Evolutionary conservation across 1,140 invertebrate species (phyloP).

Genomic region (Batillaria attramentaria): DNA sequence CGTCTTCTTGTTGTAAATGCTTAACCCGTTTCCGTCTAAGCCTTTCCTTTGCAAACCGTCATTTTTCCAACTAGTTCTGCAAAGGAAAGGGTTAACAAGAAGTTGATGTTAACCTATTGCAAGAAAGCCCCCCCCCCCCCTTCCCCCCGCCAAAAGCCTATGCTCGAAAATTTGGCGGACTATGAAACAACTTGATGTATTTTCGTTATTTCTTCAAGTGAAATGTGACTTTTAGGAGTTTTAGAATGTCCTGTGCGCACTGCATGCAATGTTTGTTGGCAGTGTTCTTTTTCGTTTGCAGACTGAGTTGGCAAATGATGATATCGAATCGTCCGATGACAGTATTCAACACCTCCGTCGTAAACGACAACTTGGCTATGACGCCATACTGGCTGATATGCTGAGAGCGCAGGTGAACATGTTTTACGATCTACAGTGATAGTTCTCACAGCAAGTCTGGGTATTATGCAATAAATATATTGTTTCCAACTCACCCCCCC

Average conservation of each 20-base stretch:
- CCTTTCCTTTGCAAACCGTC: too few relatives aligned
- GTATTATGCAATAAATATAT: not conserved
- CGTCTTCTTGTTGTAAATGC: too few relatives aligned
- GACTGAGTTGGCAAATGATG: not conserved
- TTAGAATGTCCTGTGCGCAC: too few relatives aligned
- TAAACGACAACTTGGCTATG: constrained; percentile 2
- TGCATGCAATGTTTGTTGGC: not conserved
- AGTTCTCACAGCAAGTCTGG: not conserved
- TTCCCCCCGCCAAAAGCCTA: too few relatives aligned
- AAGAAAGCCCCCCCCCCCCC: too few relatives aligned
- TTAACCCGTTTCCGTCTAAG: too few relatives aligned
- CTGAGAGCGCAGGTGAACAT: constrained; percentile 1
- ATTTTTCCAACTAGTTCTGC: too few relatives aligned
- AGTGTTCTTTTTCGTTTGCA: not conserved
- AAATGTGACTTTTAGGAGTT: not conserved
- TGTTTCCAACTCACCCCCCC: too few relatives aligned
- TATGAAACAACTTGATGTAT: not conserved
- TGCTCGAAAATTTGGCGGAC: too few relatives aligned
- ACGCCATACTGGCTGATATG: not conserved
- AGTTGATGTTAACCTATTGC: too few relatives aligned
- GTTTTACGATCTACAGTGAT: not conserved
- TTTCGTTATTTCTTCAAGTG: not conserved
- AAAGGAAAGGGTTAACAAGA: too few relatives aligned
- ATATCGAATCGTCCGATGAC: not conserved
- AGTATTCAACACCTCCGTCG: not conserved